Percentiles rank a stretch among this genome's conserved stretches.
These are phyloP conservation scores for Philantomba maxwellii DNA, from an alignment of 2,113 vertebrate species.

Conservation along the genomic window DNA sequence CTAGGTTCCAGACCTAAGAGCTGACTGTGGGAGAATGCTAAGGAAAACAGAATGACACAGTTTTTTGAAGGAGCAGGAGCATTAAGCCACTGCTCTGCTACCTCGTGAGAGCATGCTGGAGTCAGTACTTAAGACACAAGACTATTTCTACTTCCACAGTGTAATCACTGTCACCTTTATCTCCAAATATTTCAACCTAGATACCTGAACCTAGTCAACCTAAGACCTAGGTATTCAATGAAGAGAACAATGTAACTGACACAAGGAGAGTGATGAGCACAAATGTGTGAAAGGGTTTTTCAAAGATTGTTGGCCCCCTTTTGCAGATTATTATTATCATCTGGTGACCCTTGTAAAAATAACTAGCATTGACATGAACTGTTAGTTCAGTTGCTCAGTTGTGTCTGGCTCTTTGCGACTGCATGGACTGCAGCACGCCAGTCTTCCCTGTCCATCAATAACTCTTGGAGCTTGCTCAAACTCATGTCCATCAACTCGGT, in stretches of 20 bases:
- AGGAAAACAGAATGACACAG: not conserved
- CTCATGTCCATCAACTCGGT: not conserved
- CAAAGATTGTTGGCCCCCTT: not conserved
- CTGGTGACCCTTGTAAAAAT: not conserved
- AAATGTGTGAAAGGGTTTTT: not conserved
- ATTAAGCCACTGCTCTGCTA: not conserved
- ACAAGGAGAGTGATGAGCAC: not conserved
- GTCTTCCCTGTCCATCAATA: not conserved
- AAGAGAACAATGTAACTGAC: not conserved
- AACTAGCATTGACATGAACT: not conserved
- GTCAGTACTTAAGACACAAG: not conserved
- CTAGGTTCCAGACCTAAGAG: not conserved
- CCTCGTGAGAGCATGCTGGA: not conserved
- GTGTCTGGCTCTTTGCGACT: not conserved
- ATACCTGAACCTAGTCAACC: not conserved
- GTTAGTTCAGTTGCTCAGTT: not conserved
- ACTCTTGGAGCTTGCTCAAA: not conserved
- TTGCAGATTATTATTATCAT: not conserved
- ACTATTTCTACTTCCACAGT: not conserved
- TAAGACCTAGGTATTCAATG: not conserved
- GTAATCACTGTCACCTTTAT: not conserved
- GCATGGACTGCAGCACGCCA: rapidly evolving
- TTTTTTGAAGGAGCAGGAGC: not conserved
- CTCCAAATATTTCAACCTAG: not conserved
- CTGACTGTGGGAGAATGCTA: not conserved